Evolutionary conservation across 2,797 vertebrate genomes (phyloP).

Genomic region (Pseudochirops corinnae): DNA sequence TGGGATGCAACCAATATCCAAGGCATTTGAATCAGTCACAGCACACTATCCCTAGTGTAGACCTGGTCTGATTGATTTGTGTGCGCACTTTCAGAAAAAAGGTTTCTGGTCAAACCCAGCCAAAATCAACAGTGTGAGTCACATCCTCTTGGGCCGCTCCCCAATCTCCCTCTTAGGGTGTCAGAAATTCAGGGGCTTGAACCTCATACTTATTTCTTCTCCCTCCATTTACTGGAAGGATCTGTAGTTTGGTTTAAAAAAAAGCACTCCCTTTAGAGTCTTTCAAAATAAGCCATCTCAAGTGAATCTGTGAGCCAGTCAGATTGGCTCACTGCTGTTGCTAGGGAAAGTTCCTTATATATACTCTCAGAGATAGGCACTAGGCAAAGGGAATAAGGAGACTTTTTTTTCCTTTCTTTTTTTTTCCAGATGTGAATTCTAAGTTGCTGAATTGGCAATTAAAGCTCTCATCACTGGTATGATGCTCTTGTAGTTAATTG

Average conservation of each 20-base stretch:
- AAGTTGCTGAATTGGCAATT: constrained; percentile 1
- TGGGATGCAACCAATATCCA: background rate
- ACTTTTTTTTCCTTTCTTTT: background rate
- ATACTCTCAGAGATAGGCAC: background rate
- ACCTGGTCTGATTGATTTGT: background rate
- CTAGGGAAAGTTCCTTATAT: constrained; percentile 9
- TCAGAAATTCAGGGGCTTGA: background rate
- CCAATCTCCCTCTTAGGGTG: background rate
- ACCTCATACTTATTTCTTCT: background rate
- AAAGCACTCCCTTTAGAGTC: background rate
- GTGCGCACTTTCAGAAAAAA: background rate
- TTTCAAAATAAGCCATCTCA: constrained; percentile 5
- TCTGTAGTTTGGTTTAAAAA: background rate
- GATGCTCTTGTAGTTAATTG: background rate
- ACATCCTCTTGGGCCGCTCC: background rate
- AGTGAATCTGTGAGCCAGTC: background rate
- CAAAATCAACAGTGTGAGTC: constrained; percentile 8
- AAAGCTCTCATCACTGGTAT: background rate
- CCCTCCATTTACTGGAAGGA: background rate
- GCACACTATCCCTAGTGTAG: background rate
- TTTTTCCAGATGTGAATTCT: constrained; percentile 5
- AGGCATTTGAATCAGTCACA: background rate
- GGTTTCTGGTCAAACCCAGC: constrained; percentile 9
- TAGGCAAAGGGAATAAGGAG: background rate
- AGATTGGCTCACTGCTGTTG: constrained; percentile 7